Evolutionary conservation across 1,140 invertebrate species (phyloP).

Genomic region (Sogatella furcifera): DNA sequence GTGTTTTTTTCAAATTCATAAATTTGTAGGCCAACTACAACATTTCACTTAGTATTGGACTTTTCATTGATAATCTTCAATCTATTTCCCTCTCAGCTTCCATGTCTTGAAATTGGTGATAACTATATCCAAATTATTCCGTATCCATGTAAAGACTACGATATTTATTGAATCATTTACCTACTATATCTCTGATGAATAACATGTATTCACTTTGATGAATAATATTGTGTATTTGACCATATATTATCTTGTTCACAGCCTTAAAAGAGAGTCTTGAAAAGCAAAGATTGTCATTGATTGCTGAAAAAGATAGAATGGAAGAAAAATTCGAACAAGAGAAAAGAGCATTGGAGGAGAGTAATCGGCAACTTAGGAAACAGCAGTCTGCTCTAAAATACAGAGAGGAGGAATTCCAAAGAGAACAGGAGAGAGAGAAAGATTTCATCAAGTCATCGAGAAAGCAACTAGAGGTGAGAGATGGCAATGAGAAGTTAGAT

Average conservation of each 20-base stretch:
- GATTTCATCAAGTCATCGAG: background rate
- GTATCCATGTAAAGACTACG: no score
- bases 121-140: no score
- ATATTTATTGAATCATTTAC: no score
- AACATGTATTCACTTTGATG: no score
- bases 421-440: background rate
- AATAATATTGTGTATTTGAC: no score
- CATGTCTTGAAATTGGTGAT: no score
- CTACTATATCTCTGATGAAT: no score
- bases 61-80: no score
- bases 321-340: background rate
- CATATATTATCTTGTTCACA: background rate
- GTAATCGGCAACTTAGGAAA: background rate
- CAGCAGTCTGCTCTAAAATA: background rate
- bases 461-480: constrained; percentile 1
- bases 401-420: background rate
- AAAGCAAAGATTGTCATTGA: background rate
- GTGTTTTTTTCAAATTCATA: background rate
- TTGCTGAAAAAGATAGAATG: background rate
- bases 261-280: background rate
- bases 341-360: background rate
- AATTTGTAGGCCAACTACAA: background rate
- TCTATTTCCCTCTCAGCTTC: no score
- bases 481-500: no score
- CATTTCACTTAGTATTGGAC: no score